Evolutionary conservation across 2,888 invertebrate species (phyloP).

Genomic region (Oscheius onirici): DNA sequence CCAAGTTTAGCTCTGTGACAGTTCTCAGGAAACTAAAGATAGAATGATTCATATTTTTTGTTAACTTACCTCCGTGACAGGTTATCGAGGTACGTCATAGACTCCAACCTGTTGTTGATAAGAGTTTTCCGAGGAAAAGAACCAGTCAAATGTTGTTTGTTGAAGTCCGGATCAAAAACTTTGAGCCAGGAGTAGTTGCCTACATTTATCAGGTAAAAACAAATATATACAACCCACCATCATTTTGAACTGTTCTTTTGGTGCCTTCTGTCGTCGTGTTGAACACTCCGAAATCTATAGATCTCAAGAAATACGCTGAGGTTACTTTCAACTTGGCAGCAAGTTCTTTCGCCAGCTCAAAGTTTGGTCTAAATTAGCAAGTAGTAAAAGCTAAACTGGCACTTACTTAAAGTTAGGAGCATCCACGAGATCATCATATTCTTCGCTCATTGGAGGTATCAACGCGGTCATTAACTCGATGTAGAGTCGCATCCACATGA

Average conservation of each 20-base stretch:
- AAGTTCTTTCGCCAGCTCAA: conserved; percentile 4
- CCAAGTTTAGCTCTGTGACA: conserved; percentile 7
- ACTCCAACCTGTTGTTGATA: conserved; percentile 37
- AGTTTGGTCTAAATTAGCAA: conserved; percentile 10
- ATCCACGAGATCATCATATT: conserved; percentile 13
- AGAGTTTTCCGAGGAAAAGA: conserved; percentile 88
- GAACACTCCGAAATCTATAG: neutral
- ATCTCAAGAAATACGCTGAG: conserved; percentile 6
- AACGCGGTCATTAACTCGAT: conserved; percentile 15
- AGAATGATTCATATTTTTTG: neutral
- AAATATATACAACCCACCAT: neutral
- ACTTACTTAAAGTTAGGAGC: conserved; percentile 10
- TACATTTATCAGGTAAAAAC: conserved; percentile 10
- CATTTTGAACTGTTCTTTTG: neutral
- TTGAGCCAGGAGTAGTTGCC: conserved; percentile 72
- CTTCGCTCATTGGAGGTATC: conserved; percentile 19
- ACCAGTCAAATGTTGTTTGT: conserved; percentile 93
- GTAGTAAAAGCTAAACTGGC: neutral
- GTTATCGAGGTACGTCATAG: conserved; percentile 29
- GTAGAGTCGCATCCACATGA: conserved; percentile 26
- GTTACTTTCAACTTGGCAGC: conserved; percentile 5
- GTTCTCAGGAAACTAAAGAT: conserved; percentile 8
- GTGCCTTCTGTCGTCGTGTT: neutral
- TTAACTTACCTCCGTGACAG: conserved; percentile 21
- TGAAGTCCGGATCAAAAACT: conserved; percentile 95